Conservation (phyloP, 1,140 invertebrate genomes). For the Nautilus pompilius region DNA sequence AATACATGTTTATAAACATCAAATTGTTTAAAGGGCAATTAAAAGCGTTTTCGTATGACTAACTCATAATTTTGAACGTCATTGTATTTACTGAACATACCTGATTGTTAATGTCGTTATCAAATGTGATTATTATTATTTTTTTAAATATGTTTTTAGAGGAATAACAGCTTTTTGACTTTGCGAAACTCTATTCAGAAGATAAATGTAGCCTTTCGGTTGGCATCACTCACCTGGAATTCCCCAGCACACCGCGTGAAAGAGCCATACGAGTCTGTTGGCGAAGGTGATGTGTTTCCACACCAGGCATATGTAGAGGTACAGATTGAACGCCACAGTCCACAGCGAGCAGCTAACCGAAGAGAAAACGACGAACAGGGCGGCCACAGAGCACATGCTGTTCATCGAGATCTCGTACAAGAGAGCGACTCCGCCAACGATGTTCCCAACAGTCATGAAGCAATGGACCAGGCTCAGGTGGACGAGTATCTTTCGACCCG, state of each 20-base stretch:
- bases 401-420: slow-evolving; percentile 9
- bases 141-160: too few species aligned
- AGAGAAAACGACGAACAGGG: slow-evolving; percentile 18
- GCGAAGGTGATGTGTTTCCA: slow-evolving; percentile 12
- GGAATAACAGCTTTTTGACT: too few species aligned
- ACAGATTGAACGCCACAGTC: slow-evolving; percentile 28
- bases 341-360: slow-evolving; percentile 24
- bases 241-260: slow-evolving; percentile 33
- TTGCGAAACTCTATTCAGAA: too few species aligned
- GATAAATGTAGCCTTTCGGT: too few species aligned
- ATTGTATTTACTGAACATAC: too few species aligned
- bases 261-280: slow-evolving; percentile 16
- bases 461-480: slow-evolving; percentile 25
- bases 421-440: slow-evolving; percentile 8
- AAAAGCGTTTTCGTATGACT: too few species aligned
- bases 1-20: too few species aligned
- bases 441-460: slow-evolving; percentile 11
- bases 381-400: slow-evolving; percentile 18
- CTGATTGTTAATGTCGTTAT: too few species aligned
- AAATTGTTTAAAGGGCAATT: too few species aligned
- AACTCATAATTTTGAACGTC: too few species aligned
- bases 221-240: slow-evolving; percentile 33
- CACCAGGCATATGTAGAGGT: slow-evolving; percentile 28
- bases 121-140: too few species aligned
- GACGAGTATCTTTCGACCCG: slow-evolving; percentile 24